phyloP scores from a whole-genome alignment of 2,113 vertebrate species.

The Trogon melanurus region DNA sequence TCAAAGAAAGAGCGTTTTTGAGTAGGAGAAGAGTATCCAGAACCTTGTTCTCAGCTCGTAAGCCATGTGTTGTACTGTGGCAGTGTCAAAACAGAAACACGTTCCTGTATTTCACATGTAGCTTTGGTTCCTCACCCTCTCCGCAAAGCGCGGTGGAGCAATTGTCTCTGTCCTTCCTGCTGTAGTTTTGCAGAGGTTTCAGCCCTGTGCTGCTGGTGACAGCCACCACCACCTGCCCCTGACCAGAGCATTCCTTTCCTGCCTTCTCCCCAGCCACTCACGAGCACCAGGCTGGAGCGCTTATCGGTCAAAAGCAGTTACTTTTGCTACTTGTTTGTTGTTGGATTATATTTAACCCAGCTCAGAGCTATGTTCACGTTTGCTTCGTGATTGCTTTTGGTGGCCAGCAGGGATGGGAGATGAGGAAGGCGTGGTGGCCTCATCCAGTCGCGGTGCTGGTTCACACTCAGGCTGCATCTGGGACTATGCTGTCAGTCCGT shows the following conservation, averaged over 20 bases:
- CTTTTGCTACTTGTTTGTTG: not conserved
- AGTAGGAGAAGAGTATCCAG: not conserved
- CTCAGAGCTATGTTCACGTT: not conserved
- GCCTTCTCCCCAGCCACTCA: not conserved
- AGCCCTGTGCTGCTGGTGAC: not conserved
- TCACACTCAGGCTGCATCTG: not conserved
- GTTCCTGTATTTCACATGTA: not conserved
- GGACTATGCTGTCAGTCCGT: not conserved
- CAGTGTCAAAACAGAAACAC: not conserved
- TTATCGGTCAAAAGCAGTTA: not conserved
- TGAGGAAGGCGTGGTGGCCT: not conserved
- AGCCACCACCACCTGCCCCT: rapidly evolving
- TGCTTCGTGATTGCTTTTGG: not conserved
- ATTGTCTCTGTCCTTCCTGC: not conserved
- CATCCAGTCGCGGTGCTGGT: not conserved
- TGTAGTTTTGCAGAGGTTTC: not conserved
- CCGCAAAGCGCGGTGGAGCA: rapidly evolving
- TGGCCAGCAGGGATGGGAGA: not conserved
- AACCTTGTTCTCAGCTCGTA: not conserved
- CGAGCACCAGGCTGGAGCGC: rapidly evolving
- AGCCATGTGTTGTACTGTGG: rapidly evolving
- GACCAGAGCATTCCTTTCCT: not conserved
- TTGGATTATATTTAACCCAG: not conserved
- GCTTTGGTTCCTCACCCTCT: not conserved
- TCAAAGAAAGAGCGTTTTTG: not conserved